Evolutionary conservation across 2,113 vertebrate species (phyloP), one percentile per base, ranked within the genome.

Genomic region (Myiagra hebetior): DNA sequence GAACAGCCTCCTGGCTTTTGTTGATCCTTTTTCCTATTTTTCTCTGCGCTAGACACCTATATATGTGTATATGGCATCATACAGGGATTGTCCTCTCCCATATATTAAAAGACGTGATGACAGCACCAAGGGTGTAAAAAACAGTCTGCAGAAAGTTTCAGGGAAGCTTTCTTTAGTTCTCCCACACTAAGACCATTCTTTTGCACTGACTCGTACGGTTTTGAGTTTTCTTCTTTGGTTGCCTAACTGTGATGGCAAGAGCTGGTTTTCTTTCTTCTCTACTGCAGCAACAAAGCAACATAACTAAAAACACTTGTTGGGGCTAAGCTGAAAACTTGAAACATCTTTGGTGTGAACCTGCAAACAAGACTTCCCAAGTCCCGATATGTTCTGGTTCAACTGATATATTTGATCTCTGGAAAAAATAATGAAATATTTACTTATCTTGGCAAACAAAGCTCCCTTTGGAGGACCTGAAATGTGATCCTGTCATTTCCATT

Each of bases 281-380:
- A 3, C 63, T 50, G 76, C 70, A 80, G 55, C 42, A 77, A 81
- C 86, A 92, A 81, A 95, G 64, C 68, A 83, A 85, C 22, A 0
- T 90, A 95, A 92, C 70, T 67, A 28, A 92, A 95, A 97, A 4
- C 89, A 93, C 41, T 95, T 84, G 68, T 64, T 85, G 75, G 64
- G 52, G 49, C 68, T 84, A 41, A 84, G 56, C 69, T 63, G 92
- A 73, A 94, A 95, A 96, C 95, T 92, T 86, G 47, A 93, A 95
- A 84, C 80, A 84, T 91, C 94, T 96, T 87, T 93, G 89, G 94
- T 95, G 91, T 91, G 83, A 96, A 93, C 91, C 94, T 95, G 91
- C 91, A 95, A 97, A 96, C 95, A 91, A 92, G 95, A 83, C 19
- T 95, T 93, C 37, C n/a, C 18, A 9, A 86, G 85, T 93, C 72